Conservation (phyloP, 2,888 invertebrate genomes). For the Sarcophaga carnaria region DNA sequence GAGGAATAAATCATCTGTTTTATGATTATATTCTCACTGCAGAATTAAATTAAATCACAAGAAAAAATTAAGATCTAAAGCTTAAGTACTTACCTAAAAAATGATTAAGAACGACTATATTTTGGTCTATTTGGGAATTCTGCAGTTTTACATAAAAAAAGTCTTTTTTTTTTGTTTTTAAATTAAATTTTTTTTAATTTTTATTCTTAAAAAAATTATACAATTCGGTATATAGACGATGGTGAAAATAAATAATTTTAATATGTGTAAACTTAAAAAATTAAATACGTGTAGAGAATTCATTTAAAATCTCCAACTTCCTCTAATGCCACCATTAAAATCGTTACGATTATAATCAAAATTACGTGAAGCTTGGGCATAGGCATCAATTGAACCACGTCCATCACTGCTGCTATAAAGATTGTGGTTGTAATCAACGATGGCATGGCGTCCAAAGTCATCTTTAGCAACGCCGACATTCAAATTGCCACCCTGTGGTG, state of each 20-base stretch:
- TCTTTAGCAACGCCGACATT: conserved; percentile 32
- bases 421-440: neutral
- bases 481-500: conserved; percentile 42
- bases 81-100: no score
- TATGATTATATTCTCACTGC: neutral
- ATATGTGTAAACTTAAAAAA: no score
- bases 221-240: no score
- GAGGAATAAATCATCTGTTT: no score
- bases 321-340: conserved; percentile 40
- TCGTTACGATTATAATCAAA: conserved; percentile 55
- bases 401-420: no score
- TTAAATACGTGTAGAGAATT: no score
- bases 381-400: neutral
- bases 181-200: no score
- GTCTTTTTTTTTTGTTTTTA: no score
- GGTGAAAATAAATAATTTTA: no score
- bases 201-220: no score
- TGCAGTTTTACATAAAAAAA: neutral
- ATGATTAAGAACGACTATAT: neutral
- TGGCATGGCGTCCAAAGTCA: conserved; percentile 44
- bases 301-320: no score
- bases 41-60: neutral
- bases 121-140: neutral
- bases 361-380: conserved; percentile 45
- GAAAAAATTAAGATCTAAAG: no score